phyloP scores from a whole-genome alignment of 2,888 invertebrate genomes.

The Podotricha telesiphe region DNA sequence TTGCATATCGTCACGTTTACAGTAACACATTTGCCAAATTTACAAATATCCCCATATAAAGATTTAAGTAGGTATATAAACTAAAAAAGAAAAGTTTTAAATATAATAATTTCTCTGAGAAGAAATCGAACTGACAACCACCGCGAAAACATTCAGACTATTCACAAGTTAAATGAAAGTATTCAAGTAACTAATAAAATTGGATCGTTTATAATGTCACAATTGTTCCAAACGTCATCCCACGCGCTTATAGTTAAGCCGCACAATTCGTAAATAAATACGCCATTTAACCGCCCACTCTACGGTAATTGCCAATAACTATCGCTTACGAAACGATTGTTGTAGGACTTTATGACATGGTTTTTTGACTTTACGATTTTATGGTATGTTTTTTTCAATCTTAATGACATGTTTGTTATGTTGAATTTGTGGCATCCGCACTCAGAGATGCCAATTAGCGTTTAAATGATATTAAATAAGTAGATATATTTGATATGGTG shows the following conservation, averaged over 20 bases:
- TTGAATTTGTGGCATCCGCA: conserved; percentile 1
- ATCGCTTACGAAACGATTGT: conserved; percentile 22
- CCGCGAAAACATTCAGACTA: not conserved
- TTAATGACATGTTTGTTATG: conserved; percentile 1
- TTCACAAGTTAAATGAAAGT: not conserved
- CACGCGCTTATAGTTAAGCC: conserved; percentile 20
- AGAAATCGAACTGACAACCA: not conserved
- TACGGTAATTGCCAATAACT: conserved; percentile 25
- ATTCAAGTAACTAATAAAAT: conserved; percentile 10
- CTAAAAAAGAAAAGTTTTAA: too few relatives aligned
- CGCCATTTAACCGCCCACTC: conserved; percentile 19
- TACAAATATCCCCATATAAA: too few relatives aligned
- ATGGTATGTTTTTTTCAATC: not conserved
- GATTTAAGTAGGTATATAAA: too few relatives aligned
- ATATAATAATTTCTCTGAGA: too few relatives aligned
- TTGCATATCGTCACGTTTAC: too few relatives aligned
- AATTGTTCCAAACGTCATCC: conserved; percentile 11
- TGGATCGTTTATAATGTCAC: conserved; percentile 6
- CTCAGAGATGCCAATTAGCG: conserved; percentile 1
- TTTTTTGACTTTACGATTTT: conserved; percentile 17
- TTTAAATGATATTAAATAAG: not conserved
- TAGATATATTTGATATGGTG: too few relatives aligned
- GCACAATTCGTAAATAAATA: conserved; percentile 27
- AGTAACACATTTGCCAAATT: too few relatives aligned
- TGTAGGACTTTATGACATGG: conserved; percentile 16